Percentiles rank a stretch among this genome's conserved stretches.
Conservation (phyloP, 64 coral and sea anemone species). For the Exaiptasia diaphana region DNA sequence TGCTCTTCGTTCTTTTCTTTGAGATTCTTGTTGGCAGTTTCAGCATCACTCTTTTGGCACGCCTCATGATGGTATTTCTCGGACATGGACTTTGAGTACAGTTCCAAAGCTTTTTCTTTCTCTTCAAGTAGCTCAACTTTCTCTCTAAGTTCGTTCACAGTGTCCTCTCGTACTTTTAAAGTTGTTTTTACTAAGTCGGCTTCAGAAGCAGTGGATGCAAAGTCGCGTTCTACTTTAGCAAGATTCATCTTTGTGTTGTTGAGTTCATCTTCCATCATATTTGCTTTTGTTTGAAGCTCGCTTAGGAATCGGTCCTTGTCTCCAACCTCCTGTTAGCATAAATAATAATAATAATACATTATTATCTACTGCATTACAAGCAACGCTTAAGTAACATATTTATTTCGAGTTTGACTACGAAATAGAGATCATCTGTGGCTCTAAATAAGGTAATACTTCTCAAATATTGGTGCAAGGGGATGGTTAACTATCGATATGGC, state of each 20-base stretch:
- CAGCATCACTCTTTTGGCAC: conserved; percentile 45
- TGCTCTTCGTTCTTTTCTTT: conserved; percentile 36
- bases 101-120: conserved; percentile 74
- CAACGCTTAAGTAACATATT: too few relatives aligned
- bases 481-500: too few relatives aligned
- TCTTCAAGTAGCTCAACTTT: conserved; percentile 67
- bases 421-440: too few relatives aligned
- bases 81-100: conserved; percentile 77
- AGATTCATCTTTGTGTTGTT: conserved; percentile 34
- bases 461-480: too few relatives aligned
- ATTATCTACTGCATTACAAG: too few relatives aligned
- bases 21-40: conserved; percentile 26
- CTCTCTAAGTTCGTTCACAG: conserved; percentile 44
- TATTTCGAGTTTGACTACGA: too few relatives aligned
- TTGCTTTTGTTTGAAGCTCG: conserved; percentile 35
- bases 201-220: conserved; percentile 9
- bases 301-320: conserved; percentile 38
- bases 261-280: conserved; percentile 26
- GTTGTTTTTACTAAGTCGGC: conserved; percentile 32
- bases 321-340: too few relatives aligned
- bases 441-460: too few relatives aligned
- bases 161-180: conserved; percentile 53
- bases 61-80: conserved; percentile 70
- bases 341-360: too few relatives aligned
- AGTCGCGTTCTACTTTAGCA: conserved; percentile 5